Base-by-base conservation (phyloP, 2,797 vertebrate species). In the Hephaestus fuliginosus region DNA sequence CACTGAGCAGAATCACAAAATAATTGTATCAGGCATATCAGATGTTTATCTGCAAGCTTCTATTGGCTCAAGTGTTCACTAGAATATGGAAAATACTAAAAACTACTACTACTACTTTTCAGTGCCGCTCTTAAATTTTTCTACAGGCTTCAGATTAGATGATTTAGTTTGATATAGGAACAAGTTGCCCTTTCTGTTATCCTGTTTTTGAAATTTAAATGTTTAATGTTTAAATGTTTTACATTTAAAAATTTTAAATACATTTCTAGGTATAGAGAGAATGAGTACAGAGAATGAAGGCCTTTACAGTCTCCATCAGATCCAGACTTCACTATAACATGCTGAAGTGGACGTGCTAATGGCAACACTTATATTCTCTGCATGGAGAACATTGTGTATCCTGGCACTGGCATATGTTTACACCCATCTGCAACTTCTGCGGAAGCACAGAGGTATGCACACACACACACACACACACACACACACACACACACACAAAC, bases 361-460 rank as follows among this genome's bases (percentile, higher is more conserved):
- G 20, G 58, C 20, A 22, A 25, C n/a, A 11, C 46, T 61, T n/a
- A 22, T 70, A 81, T 80, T 72, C 70, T 81, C 63, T 62, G 65
- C 67, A 8, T 78, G 28, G 53, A 46, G 81, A 88, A 87, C 73
- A 70, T 76, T 75, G 67, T 82, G 70, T 53, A 48, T 22, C 73
- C 43, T 41, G 33, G 48, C 7, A 15, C 11, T 12, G 39, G 22
- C 33, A 53, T 52, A 15, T 73, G 78, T 85, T 73, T 56, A 72
- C 56, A 28, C 44, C 22, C 1, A 0, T 70, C 63, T 28, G 3
- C 64, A 49, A 52, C 48, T 49, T 76, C 33, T 0, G 18, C 58
- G 22, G 36, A 64, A 56, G 73, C 53, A 46, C 36, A 60, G 3
- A 28, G 15, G 12, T 0, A 25, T 3, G 15, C 41, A 58, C 44